These are phyloP conservation scores for Leptarthrus brevirostris DNA, from an alignment of 2,888 invertebrate genomes.

Conservation along the genomic window DNA sequence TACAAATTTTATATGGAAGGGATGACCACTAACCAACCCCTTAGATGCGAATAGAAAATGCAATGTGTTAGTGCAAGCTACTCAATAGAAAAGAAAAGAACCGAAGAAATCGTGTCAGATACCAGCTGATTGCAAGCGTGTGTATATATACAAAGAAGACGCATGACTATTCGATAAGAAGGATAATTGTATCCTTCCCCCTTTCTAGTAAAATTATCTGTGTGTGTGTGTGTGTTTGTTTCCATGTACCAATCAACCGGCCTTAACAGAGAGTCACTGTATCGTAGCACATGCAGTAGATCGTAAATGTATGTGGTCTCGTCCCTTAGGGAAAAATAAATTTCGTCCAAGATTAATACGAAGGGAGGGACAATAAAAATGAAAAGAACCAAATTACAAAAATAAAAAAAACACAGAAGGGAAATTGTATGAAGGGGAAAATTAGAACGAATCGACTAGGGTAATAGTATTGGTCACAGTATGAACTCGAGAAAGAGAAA, in stretches of 20 bases:
- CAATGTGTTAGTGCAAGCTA: too few relatives aligned
- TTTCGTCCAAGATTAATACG: not conserved
- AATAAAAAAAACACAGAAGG: not conserved
- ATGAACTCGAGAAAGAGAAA: too few relatives aligned
- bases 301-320: too few relatives aligned
- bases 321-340: too few relatives aligned
- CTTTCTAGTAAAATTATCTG: not conserved
- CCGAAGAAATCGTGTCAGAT: too few relatives aligned
- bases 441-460: not conserved
- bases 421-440: not conserved
- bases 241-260: too few relatives aligned
- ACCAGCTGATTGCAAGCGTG: not conserved
- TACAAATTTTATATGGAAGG: conserved; percentile 20
- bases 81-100: too few relatives aligned
- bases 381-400: not conserved
- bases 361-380: not conserved
- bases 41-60: too few relatives aligned
- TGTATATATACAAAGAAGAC: conserved; percentile 17
- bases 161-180: conserved; percentile 26
- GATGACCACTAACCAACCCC: conserved; percentile 28
- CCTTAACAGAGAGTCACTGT: too few relatives aligned
- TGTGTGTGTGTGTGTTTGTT: not conserved
- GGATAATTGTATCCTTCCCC: not conserved
- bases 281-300: too few relatives aligned
- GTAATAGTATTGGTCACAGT: not conserved